These are phyloP conservation scores for Heloderma charlesbogerti DNA, from an alignment of 2,113 vertebrate genomes.

Conservation along the genomic window DNA sequence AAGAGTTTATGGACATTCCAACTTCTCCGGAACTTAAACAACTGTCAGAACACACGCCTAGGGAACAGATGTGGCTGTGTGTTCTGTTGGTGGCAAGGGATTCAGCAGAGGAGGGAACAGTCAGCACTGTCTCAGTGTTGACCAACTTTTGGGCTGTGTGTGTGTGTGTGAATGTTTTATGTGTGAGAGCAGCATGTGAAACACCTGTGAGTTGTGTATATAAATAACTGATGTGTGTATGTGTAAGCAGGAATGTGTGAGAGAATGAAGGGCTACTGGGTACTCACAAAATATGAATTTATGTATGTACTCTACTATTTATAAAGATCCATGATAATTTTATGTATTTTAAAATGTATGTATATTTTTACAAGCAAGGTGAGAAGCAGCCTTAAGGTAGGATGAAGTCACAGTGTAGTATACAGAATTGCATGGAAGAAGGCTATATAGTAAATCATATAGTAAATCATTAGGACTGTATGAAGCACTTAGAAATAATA, in stretches of 20 bases:
- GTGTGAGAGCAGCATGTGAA: neutral
- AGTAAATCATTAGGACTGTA: neutral
- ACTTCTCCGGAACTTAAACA: neutral
- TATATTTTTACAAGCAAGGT: neutral
- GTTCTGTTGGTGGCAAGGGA: neutral
- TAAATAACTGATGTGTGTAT: neutral
- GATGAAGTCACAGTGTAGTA: neutral
- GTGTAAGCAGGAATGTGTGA: neutral
- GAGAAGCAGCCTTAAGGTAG: neutral
- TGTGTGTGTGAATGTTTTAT: neutral
- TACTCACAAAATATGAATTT: neutral
- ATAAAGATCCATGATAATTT: neutral
- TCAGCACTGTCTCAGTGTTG: neutral
- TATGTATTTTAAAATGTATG: neutral
- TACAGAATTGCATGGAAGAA: neutral
- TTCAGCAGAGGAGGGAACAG: neutral
- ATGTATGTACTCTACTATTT: neutral
- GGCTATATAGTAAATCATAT: neutral
- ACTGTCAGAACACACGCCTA: neutral
- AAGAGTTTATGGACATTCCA: neutral
- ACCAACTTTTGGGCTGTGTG: neutral
- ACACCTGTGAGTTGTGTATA: neutral
- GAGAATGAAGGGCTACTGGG: neutral
- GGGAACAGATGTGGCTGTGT: neutral
- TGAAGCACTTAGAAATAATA: conserved; percentile 2